Conservation (phyloP, 2,113 vertebrate species). For the Hippocampus abdominalis region DNA sequence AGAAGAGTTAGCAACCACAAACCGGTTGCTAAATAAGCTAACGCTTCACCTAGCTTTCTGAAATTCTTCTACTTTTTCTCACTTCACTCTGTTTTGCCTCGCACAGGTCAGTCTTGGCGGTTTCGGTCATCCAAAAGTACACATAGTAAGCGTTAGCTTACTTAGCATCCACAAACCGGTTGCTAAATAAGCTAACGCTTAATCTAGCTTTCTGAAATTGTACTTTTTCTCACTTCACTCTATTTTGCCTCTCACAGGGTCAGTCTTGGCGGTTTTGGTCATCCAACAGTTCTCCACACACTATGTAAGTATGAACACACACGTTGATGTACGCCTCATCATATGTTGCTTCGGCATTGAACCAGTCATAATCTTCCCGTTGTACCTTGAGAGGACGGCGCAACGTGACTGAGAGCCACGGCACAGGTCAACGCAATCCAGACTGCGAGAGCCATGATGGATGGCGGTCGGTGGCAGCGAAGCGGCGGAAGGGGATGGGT, state of each 20-base stretch:
- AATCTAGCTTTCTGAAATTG: background rate
- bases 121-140: too few relatives aligned
- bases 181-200: background rate
- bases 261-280: background rate
- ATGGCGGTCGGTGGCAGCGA: slow-evolving; percentile 29
- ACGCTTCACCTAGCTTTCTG: background rate
- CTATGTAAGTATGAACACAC: too few relatives aligned
- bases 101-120: background rate
- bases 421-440: slow-evolving; percentile 66
- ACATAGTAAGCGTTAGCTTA: too few relatives aligned
- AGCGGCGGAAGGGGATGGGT: slow-evolving; percentile 4
- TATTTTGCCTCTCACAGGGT: background rate
- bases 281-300: too few relatives aligned
- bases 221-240: background rate
- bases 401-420: slow-evolving; percentile 61
- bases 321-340: too few relatives aligned
- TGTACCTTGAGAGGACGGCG: slow-evolving; percentile 71
- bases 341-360: background rate
- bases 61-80: background rate
- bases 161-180: background rate
- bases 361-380: background rate
- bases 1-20: background rate
- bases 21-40: background rate
- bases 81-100: background rate
- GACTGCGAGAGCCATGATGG: slow-evolving; percentile 68